phyloP scores from a whole-genome alignment of 2,113 vertebrate genomes.

The Paramormyrops kingsleyae region DNA sequence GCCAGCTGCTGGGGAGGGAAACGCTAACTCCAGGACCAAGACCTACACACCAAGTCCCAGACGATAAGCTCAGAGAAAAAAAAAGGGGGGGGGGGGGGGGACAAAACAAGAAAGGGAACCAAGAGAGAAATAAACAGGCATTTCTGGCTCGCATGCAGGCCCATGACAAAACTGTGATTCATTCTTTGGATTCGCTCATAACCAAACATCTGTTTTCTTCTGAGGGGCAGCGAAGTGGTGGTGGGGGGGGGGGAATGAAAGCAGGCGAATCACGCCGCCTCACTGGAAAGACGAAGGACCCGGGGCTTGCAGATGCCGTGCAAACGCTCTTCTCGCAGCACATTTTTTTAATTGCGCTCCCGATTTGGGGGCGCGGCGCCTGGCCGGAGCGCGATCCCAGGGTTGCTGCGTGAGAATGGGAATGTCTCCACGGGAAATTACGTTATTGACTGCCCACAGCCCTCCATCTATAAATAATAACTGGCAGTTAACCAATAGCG shows the following conservation, averaged over 20 bases:
- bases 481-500: background rate
- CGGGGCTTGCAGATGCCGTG: background rate
- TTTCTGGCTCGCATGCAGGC: background rate
- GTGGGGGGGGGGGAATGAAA: background rate
- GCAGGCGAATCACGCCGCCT: background rate
- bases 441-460: background rate
- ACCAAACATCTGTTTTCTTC: constrained; percentile 4
- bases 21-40: background rate
- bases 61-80: background rate
- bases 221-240: background rate
- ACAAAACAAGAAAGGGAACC: background rate
- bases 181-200: background rate
- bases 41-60: background rate
- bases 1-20: background rate
- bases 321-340: background rate
- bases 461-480: background rate
- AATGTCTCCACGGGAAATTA: background rate
- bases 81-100: background rate
- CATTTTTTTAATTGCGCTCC: background rate
- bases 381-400: background rate
- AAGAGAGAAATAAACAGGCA: background rate
- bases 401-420: background rate
- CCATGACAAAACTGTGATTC: background rate
- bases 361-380: background rate
- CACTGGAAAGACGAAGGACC: background rate